Conservation (phyloP, 1,140 invertebrate species). For the Macrobrachium nipponense region DNA sequence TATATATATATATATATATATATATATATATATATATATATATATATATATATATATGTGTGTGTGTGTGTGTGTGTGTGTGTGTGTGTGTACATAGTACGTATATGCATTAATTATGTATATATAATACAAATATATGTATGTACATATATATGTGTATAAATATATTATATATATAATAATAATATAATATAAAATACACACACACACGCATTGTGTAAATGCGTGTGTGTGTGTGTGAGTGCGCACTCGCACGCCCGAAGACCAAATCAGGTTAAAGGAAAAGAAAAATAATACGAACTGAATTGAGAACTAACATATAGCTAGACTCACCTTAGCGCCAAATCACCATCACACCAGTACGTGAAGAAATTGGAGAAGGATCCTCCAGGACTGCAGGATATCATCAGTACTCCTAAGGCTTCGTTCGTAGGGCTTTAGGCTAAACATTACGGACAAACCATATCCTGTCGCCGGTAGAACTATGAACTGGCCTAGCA, state of each 20-base stretch:
- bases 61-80: too few species aligned
- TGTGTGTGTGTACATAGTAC: too few species aligned
- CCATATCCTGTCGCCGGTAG: slow-evolving; percentile 68
- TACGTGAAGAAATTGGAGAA: slow-evolving; percentile 70
- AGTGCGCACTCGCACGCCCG: too few species aligned
- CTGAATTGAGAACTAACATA: too few species aligned
- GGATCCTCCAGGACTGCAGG: slow-evolving; percentile 69
- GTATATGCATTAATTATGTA: too few species aligned
- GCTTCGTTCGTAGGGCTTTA: slow-evolving; percentile 65
- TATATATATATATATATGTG: slow-evolving; percentile 3
- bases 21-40: too few species aligned
- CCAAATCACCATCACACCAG: slow-evolving; percentile 69
- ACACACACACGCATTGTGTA: too few species aligned
- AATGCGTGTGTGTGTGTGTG: neutral
- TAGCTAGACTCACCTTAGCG: slow-evolving; percentile 67
- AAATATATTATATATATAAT: too few species aligned
- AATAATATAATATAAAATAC: too few species aligned
- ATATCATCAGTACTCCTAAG: slow-evolving; percentile 67
- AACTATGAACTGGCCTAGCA: slow-evolving; percentile 69
- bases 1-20: too few species aligned
- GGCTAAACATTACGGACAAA: slow-evolving; percentile 64
- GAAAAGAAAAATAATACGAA: neutral
- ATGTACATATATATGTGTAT: neutral
- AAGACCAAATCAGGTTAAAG: too few species aligned
- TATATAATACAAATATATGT: neutral